Base-by-base conservation (phyloP, 2,888 invertebrate genomes). In the Lepidocyrtinus sp. region DNA sequence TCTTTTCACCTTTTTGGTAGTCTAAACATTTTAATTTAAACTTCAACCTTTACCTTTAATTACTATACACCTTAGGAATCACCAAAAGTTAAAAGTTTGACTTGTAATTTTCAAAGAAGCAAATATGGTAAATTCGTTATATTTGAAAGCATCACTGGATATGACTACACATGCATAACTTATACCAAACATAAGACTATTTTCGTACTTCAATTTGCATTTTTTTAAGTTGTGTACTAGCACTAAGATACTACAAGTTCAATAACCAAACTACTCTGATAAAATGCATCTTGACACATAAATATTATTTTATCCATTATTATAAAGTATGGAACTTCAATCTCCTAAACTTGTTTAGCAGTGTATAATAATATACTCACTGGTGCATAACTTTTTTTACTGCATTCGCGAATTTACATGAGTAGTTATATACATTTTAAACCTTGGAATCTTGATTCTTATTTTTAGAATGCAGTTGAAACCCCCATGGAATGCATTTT, bases 111-210 rank as follows among this genome's bases (percentile, higher is more conserved):
- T 12, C 36, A 9, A 5, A 12, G 7, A 36, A 12, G 12, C 7
- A 12, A 9, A 9, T 36, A 9, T 36, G 12, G 36, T 12, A 9
- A 9, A 36, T 36, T 55, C 2, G 50, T 59, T 9, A n/a, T 59
- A 17, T 61, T 1, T 64, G 59, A 69, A 71, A 61, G 71, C 61
- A 77, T 59, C 71, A 65, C 77, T 59, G 65, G 77, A 65, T 65
- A 15, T 71, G 77, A 77, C 71, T 71, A 71, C 67, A 71, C 71
- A 65, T 71, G 61, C 77, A 72, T 67, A 36, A 9, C 36, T 36
- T 36, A 9, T 9, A 36, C 36, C 5, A 36, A 36, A 71, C 70
- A 27, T 70, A 71, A 77, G 77, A 77, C 77, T 71, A 77, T 77
- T 64, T 71, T 70, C 65, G 71, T 36, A 9, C 36, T 36, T 9